Evolutionary conservation across 2,797 vertebrate genomes (phyloP), one percentile per base, ranked within the genome.

Genomic region (Onychomys leucogaster): DNA sequence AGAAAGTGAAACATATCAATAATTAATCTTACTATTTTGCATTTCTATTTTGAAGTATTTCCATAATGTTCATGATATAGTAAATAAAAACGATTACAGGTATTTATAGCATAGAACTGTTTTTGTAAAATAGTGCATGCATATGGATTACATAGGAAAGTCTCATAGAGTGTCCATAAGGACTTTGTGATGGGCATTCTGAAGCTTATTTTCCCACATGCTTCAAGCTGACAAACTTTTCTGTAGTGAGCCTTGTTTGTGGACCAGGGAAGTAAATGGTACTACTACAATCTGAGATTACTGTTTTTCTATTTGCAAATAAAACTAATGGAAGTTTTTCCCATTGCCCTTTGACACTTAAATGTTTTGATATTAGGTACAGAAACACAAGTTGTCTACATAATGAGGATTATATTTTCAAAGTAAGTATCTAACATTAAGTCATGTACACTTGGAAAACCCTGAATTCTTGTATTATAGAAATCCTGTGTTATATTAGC

Each of bases 21-120:
- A 80, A 12, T 96, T 11, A 57, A 16, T 76, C 5, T 91, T 73
- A 52, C 32, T 96, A 55, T 82, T 92, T 84, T 90, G 89, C 89
- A 65, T 95, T 93, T 94, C 52, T 94, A 0, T 78, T 92, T 93
- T 92, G 84, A 95, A 85, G 63, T 69, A 8, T 88, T 94, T 97
- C 77, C 77, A 81, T 89, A 92, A 37, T 52, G n/a, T 84, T 95
- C 21, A 29, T 84, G 43, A 27, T 81, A 32, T 34, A 25, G 61
- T 90, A 83, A 91, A 73, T 90, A 67, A 82, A 93, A 90, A 85
- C 1, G 7, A 37, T 84, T 81, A 46, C 3, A 90, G 46, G n/a
- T 85, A 4, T 85, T 86, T 77, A 32, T 41, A 71, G 49, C 19
- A 34, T n/a, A 75, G 63, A 76, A 7, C 63, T 25, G 2, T 46